A percentile compares a stretch with the other conserved stretches of the same genome.
phyloP scores from a whole-genome alignment of 2,113 vertebrate genomes.

The Psittacula cyanocephala region DNA sequence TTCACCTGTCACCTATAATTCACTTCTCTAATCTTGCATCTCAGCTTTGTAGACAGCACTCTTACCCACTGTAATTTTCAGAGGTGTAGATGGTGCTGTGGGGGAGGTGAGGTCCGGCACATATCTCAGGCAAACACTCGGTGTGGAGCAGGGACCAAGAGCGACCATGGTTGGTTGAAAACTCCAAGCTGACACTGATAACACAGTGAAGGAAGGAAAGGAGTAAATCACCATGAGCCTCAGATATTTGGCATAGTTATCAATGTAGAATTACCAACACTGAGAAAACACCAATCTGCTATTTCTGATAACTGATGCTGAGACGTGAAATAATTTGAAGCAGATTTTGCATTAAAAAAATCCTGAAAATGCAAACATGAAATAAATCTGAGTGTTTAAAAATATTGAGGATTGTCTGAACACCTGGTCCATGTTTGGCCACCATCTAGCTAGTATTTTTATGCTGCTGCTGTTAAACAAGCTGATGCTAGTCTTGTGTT shows the following conservation, averaged over 20 bases:
- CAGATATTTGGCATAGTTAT: background rate
- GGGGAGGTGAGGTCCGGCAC: slow-evolving; percentile 90
- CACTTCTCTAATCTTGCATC: background rate
- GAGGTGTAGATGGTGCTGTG: slow-evolving; percentile 96
- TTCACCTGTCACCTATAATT: background rate
- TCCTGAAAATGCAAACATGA: background rate
- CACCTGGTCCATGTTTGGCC: background rate
- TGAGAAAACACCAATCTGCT: background rate
- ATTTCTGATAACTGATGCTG: background rate
- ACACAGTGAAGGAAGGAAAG: background rate
- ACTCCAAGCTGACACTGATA: slow-evolving; percentile 88
- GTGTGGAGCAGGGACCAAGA: slow-evolving; percentile 94
- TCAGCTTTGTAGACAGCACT: background rate
- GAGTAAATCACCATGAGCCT: background rate
- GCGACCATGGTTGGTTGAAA: slow-evolving; percentile 94
- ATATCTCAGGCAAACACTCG: slow-evolving; percentile 92
- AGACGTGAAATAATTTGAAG: background rate
- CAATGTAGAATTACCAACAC: background rate
- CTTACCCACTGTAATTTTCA: slow-evolving; percentile 97
- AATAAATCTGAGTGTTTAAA: background rate
- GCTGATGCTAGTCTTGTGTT: background rate
- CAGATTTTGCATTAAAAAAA: background rate
- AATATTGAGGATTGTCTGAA: background rate
- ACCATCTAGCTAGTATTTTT: background rate
- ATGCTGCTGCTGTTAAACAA: background rate